Evolutionary conservation across 23 tunicate species (phyloP).

Genomic region (Aplidium turbinatum): DNA sequence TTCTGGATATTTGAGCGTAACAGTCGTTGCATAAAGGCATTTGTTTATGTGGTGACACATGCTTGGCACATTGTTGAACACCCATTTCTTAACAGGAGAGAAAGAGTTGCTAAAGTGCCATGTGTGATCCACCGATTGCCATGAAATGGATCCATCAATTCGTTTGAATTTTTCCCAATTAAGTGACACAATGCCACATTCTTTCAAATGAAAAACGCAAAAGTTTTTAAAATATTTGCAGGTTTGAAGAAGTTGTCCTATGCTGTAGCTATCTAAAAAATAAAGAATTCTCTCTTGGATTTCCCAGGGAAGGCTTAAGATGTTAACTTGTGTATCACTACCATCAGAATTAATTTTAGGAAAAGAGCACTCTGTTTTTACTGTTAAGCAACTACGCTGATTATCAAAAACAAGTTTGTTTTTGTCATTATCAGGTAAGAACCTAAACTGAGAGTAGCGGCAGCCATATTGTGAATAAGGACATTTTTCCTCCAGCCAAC

Average conservation of each 20-base stretch:
- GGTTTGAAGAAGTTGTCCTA: slow-evolving; percentile 61
- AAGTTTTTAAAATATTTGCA: slow-evolving; percentile 44
- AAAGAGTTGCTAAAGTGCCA: slow-evolving; percentile 41
- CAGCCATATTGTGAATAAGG: slow-evolving; percentile 75
- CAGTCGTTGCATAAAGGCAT: slow-evolving; percentile 21
- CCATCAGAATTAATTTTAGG: background rate
- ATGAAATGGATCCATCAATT: slow-evolving; percentile 35
- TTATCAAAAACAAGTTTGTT: slow-evolving; percentile 35
- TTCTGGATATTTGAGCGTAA: background rate
- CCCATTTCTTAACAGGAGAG: slow-evolving; percentile 21
- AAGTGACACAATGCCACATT: slow-evolving; percentile 58
- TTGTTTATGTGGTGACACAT: slow-evolving; percentile 15
- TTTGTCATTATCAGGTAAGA: slow-evolving; percentile 35
- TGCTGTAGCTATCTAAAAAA: slow-evolving; percentile 61
- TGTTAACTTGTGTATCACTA: background rate
- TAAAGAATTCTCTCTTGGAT: slow-evolving; percentile 27
- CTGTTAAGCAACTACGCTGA: slow-evolving; percentile 43
- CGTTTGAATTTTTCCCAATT: slow-evolving; percentile 57
- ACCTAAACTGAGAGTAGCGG: slow-evolving; percentile 37
- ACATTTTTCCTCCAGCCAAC: slow-evolving; percentile 83
- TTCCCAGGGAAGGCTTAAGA: slow-evolving; percentile 56
- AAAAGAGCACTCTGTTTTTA: background rate
- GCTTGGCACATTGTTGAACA: slow-evolving; percentile 12
- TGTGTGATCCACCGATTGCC: slow-evolving; percentile 28
- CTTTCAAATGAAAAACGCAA: slow-evolving; percentile 33